Base-by-base conservation (phyloP, 2,797 vertebrate genomes). In the Lagodon rhomboides region DNA sequence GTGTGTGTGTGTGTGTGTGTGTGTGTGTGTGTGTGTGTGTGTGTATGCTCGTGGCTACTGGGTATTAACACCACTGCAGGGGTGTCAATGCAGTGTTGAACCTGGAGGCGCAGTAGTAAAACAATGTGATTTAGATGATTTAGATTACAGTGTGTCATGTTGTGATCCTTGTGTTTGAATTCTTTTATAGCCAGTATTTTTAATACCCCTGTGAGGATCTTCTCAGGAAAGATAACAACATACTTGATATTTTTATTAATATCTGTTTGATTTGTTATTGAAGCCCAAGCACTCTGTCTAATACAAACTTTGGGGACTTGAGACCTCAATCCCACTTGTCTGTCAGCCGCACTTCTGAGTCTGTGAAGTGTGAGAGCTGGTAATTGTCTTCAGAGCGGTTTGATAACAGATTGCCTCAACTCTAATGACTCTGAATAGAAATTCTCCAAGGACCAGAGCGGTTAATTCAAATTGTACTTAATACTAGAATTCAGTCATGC, bases 401-500 rank as follows among this genome's bases (percentile, higher is more conserved):
- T 68, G 68, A 79, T 77, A 75, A 69, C 53, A 60, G 50, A 82
- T 74, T 83, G 77, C 65, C 38, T 78, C 17, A 34, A 73, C 49
- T 73, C 49, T 64, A 74, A 65, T 83, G 71, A 78, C 68, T 41
- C 68, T 73, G 56, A 3, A 38, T 58, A 53, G 65, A 80, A 50
- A 77, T 18, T 77, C 62, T 77, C 54, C 22, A 59, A 77, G 60
- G 75, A 73, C 30, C 43, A 23, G 47, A 49, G 44, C 12, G 76
- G 72, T 69, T 73, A 79, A 86, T 75, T 38, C 5, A 8, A 75
- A 63, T 67, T 22, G 38, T 87, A 70, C 81, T 91, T 83, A 81
- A 84, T 82, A 34, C 61, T 51, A n/a, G 0, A 17, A 22, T 68
- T 72, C 53, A 84, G 25, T 71, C 58, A 46, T 64, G 59, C 41